Evolutionary conservation across 2,113 vertebrate species (phyloP).

Genomic region (Saguinus midas): DNA sequence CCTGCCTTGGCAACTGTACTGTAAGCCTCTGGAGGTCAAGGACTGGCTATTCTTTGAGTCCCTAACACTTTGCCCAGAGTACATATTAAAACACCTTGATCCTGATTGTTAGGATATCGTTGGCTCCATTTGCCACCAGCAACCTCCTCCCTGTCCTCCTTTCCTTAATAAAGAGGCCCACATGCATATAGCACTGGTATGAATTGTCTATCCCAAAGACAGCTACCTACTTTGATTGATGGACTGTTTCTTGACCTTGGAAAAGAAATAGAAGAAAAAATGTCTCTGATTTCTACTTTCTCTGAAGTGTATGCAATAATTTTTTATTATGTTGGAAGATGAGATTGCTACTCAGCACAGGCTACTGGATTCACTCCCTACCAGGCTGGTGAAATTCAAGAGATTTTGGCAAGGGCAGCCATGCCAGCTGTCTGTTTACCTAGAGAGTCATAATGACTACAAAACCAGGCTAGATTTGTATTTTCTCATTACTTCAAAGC

Average conservation of each 20-base stretch:
- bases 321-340: constrained; percentile 65
- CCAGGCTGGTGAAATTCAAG: constrained; percentile 59
- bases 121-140: not conserved
- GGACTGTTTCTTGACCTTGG: constrained; percentile 39
- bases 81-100: not conserved
- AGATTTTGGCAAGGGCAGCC: constrained; percentile 42
- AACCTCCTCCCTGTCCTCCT: not conserved
- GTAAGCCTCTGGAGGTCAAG: not conserved
- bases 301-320: constrained; percentile 26
- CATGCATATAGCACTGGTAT: not conserved
- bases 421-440: constrained; percentile 62
- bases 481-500: constrained; percentile 28
- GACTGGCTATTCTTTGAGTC: not conserved
- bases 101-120: not conserved
- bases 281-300: constrained; percentile 41
- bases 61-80: not conserved
- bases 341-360: constrained; percentile 31
- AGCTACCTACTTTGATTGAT: constrained; percentile 54
- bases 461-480: constrained; percentile 34
- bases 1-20: not conserved
- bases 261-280: constrained; percentile 48
- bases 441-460: constrained; percentile 47
- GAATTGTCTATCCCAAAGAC: not conserved
- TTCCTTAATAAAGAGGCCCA: not conserved
- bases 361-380: constrained; percentile 43